These are phyloP conservation scores for Lerista edwardsae DNA, from an alignment of 2,797 vertebrate genomes.

Conservation along the genomic window DNA sequence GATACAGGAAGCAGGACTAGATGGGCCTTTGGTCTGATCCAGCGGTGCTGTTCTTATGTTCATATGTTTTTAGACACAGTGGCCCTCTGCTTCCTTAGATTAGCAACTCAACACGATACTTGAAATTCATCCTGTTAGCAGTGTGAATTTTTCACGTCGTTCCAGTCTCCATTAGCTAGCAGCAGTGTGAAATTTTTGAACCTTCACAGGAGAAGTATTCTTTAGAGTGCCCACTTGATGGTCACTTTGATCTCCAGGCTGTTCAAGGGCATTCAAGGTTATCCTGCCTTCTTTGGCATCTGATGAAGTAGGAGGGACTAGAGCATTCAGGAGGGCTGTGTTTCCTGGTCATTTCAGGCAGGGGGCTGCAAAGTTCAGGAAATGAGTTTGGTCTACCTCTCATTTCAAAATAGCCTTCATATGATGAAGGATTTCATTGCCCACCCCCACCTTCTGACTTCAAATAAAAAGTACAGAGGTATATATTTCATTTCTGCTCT, in stretches of 20 bases:
- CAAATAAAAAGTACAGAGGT: slow-evolving; percentile 77
- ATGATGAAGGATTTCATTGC: slow-evolving; percentile 76
- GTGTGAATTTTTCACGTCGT: slow-evolving; percentile 36
- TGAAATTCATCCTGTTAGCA: slow-evolving; percentile 67
- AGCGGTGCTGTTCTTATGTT: too few relatives aligned
- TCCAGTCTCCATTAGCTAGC: slow-evolving; percentile 49
- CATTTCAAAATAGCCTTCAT: slow-evolving; percentile 78
- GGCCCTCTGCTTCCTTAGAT: slow-evolving; percentile 58
- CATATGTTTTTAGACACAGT: too few relatives aligned
- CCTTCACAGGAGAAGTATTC: slow-evolving; percentile 65
- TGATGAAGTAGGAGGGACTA: slow-evolving; percentile 76
- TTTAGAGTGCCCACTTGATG: neutral
- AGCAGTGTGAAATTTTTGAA: slow-evolving; percentile 65
- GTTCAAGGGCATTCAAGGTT: slow-evolving; percentile 69
- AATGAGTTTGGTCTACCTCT: slow-evolving; percentile 73
- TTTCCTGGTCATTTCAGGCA: slow-evolving; percentile 74
- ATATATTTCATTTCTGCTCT: slow-evolving; percentile 67
- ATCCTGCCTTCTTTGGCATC: slow-evolving; percentile 63
- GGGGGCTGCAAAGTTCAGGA: slow-evolving; percentile 77
- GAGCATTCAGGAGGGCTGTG: slow-evolving; percentile 59
- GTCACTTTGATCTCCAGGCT: slow-evolving; percentile 20
- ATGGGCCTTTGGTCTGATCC: too few relatives aligned
- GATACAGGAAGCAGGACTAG: too few relatives aligned
- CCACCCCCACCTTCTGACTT: slow-evolving; percentile 52
- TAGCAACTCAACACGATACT: slow-evolving; percentile 71